A percentile compares a stretch with the other conserved stretches of the same genome.
Conservation (phyloP, 2,888 invertebrate genomes). For the Heliconius ismenius region DNA sequence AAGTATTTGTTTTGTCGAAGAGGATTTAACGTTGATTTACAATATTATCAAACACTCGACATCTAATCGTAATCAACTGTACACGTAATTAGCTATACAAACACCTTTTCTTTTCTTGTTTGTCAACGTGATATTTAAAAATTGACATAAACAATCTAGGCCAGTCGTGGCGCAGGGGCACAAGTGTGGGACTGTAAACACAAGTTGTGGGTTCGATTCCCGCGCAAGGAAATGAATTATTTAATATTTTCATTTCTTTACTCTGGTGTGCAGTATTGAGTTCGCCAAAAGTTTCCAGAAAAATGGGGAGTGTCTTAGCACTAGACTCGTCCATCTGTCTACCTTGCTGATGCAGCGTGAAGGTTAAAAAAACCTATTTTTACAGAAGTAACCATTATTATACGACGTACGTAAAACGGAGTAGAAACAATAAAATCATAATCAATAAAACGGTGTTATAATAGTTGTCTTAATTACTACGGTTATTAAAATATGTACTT, state of each 20-base stretch:
- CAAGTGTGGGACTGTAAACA: too few species aligned
- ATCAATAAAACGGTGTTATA: not conserved
- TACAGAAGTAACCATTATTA: not conserved
- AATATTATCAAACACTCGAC: slow-evolving; percentile 37
- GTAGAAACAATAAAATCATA: not conserved
- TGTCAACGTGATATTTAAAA: slow-evolving; percentile 12
- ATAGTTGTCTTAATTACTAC: not conserved
- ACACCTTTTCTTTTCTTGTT: slow-evolving; percentile 15
- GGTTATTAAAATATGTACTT: not conserved
- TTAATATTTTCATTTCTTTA: too few species aligned
- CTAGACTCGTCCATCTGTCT: too few species aligned
- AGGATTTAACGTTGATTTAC: slow-evolving; percentile 28
- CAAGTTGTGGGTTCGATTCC: too few species aligned
- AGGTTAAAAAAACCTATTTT: slow-evolving; percentile 5
- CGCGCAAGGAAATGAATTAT: too few species aligned
- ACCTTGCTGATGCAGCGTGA: not conserved
- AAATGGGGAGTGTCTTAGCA: too few species aligned
- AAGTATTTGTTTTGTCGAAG: slow-evolving; percentile 27
- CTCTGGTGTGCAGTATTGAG: too few species aligned
- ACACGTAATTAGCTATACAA: slow-evolving; percentile 30
- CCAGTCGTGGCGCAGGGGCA: too few species aligned
- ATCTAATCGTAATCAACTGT: slow-evolving; percentile 37
- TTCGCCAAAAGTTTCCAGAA: too few species aligned
- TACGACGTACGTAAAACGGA: not conserved
- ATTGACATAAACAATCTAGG: too few species aligned